Conservation (phyloP, 92 coral and sea anemone species). For the Scolanthus callimorphus region DNA sequence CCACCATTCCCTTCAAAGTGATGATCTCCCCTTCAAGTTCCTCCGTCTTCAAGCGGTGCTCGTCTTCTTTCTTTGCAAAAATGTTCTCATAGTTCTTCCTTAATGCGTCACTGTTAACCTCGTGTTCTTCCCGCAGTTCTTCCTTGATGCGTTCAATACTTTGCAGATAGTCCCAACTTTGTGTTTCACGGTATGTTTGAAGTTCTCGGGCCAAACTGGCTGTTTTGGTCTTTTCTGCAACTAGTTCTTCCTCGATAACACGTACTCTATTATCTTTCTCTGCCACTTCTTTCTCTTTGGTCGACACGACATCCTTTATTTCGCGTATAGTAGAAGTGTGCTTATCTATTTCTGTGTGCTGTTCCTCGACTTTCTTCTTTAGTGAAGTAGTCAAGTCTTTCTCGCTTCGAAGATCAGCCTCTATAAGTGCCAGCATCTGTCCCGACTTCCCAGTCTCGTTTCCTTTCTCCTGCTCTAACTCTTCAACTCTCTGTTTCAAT, state of each 20-base stretch:
- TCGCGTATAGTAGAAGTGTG: slow-evolving; percentile 43
- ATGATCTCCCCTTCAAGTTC: slow-evolving; percentile 74
- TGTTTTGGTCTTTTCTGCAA: slow-evolving; percentile 45
- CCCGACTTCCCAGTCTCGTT: slow-evolving; percentile 15
- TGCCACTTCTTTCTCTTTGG: slow-evolving; percentile 52
- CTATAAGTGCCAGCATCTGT: slow-evolving; percentile 15
- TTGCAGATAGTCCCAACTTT: slow-evolving; percentile 51
- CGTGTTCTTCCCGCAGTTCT: slow-evolving; percentile 69
- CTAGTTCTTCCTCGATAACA: slow-evolving; percentile 46
- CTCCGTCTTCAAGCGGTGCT: slow-evolving; percentile 55
- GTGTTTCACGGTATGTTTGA: slow-evolving; percentile 37
- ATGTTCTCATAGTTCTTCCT: slow-evolving; percentile 71
- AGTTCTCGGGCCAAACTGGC: slow-evolving; percentile 56
- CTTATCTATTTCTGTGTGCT: slow-evolving; percentile 15
- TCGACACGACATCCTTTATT: slow-evolving; percentile 31
- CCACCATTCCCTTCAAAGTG: slow-evolving; percentile 87
- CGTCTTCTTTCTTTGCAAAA: slow-evolving; percentile 72
- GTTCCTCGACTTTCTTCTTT: slow-evolving; percentile 35
- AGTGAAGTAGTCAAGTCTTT: slow-evolving; percentile 20
- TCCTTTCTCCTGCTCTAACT: slow-evolving; percentile 31
- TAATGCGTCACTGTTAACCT: slow-evolving; percentile 48
- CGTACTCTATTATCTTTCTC: slow-evolving; percentile 41
- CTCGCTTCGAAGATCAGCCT: slow-evolving; percentile 37
- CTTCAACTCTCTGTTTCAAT: slow-evolving; percentile 39
- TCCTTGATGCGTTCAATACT: slow-evolving; percentile 65